These are phyloP conservation scores for Rhipidura dahli DNA, from an alignment of 2,113 vertebrate species.

Conservation along the genomic window DNA sequence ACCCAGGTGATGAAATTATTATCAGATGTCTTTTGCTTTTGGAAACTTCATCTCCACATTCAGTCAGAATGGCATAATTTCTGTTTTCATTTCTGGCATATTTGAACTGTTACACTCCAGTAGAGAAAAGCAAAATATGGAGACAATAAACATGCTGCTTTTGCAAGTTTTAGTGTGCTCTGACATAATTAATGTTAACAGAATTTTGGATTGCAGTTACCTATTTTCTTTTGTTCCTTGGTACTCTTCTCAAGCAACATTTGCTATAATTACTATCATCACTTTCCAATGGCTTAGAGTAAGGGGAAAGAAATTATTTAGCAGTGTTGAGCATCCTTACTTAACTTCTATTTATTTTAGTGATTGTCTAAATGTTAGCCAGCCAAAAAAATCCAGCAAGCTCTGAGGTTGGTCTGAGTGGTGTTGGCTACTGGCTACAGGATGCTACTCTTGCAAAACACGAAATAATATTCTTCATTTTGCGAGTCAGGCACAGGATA, in stretches of 20 bases:
- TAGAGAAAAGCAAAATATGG: not conserved
- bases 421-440: not conserved
- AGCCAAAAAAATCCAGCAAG: not conserved
- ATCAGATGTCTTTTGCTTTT: not conserved
- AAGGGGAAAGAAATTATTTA: not conserved
- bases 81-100: not conserved
- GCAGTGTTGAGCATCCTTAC: not conserved
- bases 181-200: not conserved
- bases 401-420: not conserved
- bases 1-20: not conserved
- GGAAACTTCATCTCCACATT: not conserved
- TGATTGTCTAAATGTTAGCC: not conserved
- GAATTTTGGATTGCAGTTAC: not conserved
- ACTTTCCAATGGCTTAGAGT: not conserved
- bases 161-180: not conserved
- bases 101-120: not conserved
- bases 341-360: not conserved
- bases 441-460: not conserved
- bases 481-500: not conserved
- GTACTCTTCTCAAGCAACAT: not conserved
- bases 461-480: not conserved
- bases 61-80: not conserved
- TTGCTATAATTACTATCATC: not conserved
- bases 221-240: not conserved
- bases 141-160: not conserved